phyloP scores from a whole-genome alignment of 2,113 vertebrate species.

The Salminus brasiliensis region DNA sequence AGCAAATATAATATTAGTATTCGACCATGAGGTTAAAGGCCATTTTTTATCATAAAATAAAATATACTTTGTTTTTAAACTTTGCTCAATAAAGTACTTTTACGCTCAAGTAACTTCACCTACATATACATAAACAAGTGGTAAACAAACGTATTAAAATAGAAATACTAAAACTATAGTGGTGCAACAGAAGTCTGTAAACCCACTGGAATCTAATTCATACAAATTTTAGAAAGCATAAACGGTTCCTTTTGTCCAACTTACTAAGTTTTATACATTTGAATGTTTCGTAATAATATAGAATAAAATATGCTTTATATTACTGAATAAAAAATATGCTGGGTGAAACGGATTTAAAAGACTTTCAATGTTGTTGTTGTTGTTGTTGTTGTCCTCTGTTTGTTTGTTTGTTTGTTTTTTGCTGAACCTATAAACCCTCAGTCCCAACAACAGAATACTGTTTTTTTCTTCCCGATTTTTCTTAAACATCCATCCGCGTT shows the following conservation, averaged over 20 bases:
- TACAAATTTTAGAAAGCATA: constrained; percentile 99
- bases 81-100: constrained; percentile 99
- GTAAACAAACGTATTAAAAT: constrained; percentile 99
- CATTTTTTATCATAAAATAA: constrained; percentile 97
- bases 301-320: constrained; percentile 99
- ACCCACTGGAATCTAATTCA: constrained; percentile 97
- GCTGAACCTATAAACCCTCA: constrained; percentile 95
- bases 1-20: constrained; percentile 99
- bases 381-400: constrained; percentile 63
- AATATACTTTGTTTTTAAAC: constrained; percentile 99
- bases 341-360: constrained; percentile 93
- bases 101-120: constrained; percentile 98
- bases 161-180: constrained; percentile 99
- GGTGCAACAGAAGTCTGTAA: constrained; percentile 97
- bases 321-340: constrained; percentile 99
- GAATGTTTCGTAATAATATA: constrained; percentile 95
- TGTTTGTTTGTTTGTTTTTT: constrained; percentile 60
- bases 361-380: constrained; percentile 55
- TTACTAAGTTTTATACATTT: constrained; percentile 91
- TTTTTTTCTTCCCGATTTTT: no score
- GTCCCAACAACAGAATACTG: constrained; percentile 98
- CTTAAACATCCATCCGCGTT: constrained; percentile 84
- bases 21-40: constrained; percentile 99
- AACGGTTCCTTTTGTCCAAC: constrained; percentile 85
- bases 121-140: constrained; percentile 99